phyloP scores from a whole-genome alignment of 2,113 vertebrate genomes.

The Terrapene triunguis region DNA sequence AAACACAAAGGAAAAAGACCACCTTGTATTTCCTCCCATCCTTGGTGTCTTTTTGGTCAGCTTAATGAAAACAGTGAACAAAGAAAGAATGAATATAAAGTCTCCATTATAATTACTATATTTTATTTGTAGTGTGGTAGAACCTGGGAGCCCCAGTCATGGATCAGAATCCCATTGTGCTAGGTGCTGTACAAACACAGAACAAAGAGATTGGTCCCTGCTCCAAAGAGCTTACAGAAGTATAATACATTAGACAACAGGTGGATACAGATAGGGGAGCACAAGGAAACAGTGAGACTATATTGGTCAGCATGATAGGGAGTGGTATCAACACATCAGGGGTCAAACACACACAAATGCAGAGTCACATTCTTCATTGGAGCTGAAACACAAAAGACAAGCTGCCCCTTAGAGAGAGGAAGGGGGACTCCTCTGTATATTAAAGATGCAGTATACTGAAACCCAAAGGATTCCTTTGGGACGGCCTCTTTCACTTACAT shows the following conservation, averaged over 20 bases:
- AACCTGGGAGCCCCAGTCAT: background rate
- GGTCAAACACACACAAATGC: background rate
- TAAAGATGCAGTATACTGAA: background rate
- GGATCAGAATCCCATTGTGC: background rate
- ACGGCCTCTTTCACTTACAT: background rate
- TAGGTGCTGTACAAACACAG: background rate
- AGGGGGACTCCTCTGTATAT: background rate
- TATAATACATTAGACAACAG: background rate
- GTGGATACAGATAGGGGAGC: background rate
- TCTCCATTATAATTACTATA: background rate
- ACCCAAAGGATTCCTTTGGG: background rate
- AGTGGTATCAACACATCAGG: background rate
- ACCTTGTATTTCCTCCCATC: background rate
- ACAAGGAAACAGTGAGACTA: accelerated
- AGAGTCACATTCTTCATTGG: background rate
- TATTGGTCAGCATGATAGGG: background rate
- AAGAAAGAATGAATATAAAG: background rate
- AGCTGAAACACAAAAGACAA: background rate
- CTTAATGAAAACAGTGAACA: background rate
- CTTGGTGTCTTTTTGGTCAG: background rate
- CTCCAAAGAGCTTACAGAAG: background rate
- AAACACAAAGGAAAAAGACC: background rate
- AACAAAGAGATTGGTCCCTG: background rate
- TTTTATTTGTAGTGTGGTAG: background rate
- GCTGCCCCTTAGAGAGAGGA: background rate